phyloP scores from a whole-genome alignment of 2,113 vertebrate species.

The Spermophilus dauricus region DNA sequence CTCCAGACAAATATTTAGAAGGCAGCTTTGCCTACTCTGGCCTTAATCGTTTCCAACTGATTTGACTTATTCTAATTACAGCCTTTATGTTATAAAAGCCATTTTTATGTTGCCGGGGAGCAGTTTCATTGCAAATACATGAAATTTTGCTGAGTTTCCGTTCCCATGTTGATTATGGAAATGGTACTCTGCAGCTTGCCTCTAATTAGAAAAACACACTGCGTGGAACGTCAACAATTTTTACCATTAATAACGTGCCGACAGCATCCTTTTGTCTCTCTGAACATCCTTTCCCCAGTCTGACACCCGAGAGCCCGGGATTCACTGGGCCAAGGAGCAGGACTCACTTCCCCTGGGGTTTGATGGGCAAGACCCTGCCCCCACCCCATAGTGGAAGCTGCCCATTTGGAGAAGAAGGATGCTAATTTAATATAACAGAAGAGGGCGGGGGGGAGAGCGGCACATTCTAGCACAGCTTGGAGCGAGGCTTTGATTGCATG shows the following conservation, averaged over 20 bases:
- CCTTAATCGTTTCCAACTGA: constrained; percentile 92
- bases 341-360: constrained; percentile 53
- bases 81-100: constrained; percentile 91
- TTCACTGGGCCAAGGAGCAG: constrained; percentile 59
- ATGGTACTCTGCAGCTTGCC: constrained; percentile 87
- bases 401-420: constrained; percentile 73
- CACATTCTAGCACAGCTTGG: constrained; percentile 71
- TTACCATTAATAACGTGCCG: constrained; percentile 88
- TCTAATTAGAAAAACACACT: constrained; percentile 93
- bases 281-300: constrained; percentile 80
- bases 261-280: constrained; percentile 86
- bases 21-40: constrained; percentile 89
- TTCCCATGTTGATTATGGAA: constrained; percentile 90
- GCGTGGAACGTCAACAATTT: constrained; percentile 87
- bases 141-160: constrained; percentile 90
- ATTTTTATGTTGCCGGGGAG: constrained; percentile 90
- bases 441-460: constrained; percentile 49
- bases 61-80: constrained; percentile 94
- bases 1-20: constrained; percentile 92
- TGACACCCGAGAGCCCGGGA: constrained; percentile 66
- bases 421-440: constrained; percentile 80
- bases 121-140: constrained; percentile 89
- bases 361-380: not conserved
- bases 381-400: not conserved
- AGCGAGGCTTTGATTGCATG: constrained; percentile 59